phyloP scores from a whole-genome alignment of 2,113 vertebrate genomes.

The Hystrix brachyura region DNA sequence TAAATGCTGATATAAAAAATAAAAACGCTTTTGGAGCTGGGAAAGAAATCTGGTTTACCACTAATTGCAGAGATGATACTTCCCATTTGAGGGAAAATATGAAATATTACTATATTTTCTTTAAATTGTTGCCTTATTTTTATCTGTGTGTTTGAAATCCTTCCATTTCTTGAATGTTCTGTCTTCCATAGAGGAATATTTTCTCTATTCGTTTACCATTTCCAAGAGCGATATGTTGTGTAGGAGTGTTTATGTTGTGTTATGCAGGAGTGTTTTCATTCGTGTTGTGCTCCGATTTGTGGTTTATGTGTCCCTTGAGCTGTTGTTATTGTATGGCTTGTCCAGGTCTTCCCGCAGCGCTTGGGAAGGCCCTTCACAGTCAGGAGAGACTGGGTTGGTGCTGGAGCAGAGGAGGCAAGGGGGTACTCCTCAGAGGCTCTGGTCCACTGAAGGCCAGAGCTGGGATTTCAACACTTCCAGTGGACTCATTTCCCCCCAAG shows the following conservation, averaged over 20 bases:
- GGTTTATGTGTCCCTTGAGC: neutral
- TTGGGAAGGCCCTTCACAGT: neutral
- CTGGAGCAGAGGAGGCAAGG: neutral
- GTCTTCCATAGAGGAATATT: neutral
- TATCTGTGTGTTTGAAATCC: neutral
- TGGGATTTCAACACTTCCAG: neutral
- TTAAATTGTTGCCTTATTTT: neutral
- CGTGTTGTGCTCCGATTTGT: neutral
- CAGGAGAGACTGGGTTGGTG: neutral
- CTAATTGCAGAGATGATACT: neutral
- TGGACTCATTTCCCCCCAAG: neutral
- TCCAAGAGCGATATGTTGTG: neutral
- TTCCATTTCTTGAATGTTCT: neutral
- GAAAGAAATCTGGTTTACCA: slow-evolving; percentile 27
- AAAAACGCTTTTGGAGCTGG: neutral
- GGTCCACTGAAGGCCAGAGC: neutral
- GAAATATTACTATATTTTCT: neutral
- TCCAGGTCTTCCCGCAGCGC: neutral
- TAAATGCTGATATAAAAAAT: neutral
- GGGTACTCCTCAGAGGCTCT: neutral
- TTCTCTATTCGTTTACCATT: neutral
- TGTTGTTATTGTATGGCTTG: neutral
- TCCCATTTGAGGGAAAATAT: neutral
- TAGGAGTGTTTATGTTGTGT: neutral
- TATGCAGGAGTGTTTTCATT: neutral